Conservation (phyloP, 2,797 vertebrate genomes). For the Bufotes viridis region DNA sequence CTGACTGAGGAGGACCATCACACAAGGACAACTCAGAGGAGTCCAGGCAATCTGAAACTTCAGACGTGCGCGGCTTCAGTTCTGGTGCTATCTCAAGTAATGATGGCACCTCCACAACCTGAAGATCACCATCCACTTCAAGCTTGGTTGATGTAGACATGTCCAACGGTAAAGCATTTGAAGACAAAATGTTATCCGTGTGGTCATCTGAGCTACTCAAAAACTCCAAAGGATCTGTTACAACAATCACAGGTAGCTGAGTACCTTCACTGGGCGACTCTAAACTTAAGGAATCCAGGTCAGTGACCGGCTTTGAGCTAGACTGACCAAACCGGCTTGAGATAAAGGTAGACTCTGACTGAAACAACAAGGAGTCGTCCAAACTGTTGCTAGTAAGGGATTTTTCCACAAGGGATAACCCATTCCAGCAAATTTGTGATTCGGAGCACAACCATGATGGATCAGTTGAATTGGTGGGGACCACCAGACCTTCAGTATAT, state of each 20-base stretch:
- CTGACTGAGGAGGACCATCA: background rate
- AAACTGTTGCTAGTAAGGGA: background rate
- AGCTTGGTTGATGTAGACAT: background rate
- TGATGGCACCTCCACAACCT: background rate
- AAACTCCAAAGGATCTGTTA: constrained; percentile 24
- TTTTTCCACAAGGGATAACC: background rate
- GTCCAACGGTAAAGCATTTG: constrained; percentile 14
- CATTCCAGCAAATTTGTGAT: background rate
- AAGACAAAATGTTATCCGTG: background rate
- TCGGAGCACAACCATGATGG: background rate
- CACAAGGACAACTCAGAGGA: too few species aligned
- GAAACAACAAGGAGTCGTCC: background rate
- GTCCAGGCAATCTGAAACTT: background rate
- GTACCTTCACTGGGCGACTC: background rate
- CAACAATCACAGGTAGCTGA: constrained; percentile 33
- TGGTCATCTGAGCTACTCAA: background rate
- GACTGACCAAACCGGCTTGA: background rate
- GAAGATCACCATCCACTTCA: background rate
- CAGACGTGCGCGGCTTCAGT: background rate
- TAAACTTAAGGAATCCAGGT: background rate
- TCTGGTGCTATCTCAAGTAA: background rate
- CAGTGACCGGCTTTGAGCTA: background rate
- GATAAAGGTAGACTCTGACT: background rate
- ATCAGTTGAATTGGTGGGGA: background rate
- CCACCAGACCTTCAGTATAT: background rate